Evolutionary conservation across 2,113 vertebrate species (phyloP), one percentile per base, ranked within the genome.

Genomic region (Pyrgilauda ruficollis): DNA sequence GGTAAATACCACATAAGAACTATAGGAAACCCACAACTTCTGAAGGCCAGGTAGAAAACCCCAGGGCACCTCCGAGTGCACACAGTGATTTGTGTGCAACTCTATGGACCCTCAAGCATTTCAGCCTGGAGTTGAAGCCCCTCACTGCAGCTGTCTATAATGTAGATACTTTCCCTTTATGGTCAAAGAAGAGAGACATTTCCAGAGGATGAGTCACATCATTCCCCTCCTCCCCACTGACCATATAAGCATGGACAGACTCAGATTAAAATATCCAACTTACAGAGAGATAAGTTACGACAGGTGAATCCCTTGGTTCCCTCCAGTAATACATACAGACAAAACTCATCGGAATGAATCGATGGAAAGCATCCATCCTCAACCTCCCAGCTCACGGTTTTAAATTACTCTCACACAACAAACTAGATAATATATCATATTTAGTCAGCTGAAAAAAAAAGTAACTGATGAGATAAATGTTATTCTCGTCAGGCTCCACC

Each of bases 291-390:
- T 39, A 89, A 93, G 14, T 79, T 76, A 90, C 53, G 46, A 87
- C 85, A 95, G 85, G 94, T 93, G 90, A 95, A 94, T 88, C 49
- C 43, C 46, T 80, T 82, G 66, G 30, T 19, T 95, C 55, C 75
- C 93, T 85, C 55, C 78, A 79, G 78, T 69, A 96, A 90, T 7
- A 81, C 61, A 77, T 2, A 68, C 6, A 82, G 86, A 81, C 55
- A 81, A 56, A 55, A 92, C 21, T 77, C 63, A 62, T 2, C 0
- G 14, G 67, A 94, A 93, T 80, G 75, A 91, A 94, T 62, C 0
- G 1, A 89, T 62, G 77, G 52, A 84, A 94, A 89, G 62, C 81
- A 95, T 85, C 47, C 46, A 80, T 52, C 52, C 68, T 73, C 53
- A 89, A 50, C 35, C 62, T 78, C 87, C 35, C 68, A 94, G 72